These are phyloP conservation scores for Jacana jacana DNA, from an alignment of 2,113 vertebrate genomes.

Conservation along the genomic window DNA sequence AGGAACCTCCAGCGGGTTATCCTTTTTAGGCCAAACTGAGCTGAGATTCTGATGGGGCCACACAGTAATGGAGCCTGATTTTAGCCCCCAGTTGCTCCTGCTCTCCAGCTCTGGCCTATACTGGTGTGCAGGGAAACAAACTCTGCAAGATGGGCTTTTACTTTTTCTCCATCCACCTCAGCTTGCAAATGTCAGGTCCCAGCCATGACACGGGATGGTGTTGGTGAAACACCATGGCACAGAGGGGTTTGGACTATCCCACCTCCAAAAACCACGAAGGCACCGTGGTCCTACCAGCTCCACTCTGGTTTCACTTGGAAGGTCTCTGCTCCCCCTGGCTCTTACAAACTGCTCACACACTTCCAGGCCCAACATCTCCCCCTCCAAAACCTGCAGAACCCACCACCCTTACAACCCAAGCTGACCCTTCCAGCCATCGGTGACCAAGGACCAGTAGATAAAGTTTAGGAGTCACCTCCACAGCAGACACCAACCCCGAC, in stretches of 20 bases:
- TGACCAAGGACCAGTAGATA: not conserved
- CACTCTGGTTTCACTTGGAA: not conserved
- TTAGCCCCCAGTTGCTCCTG: not conserved
- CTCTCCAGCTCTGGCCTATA: not conserved
- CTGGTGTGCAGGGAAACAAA: not conserved
- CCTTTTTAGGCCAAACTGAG: not conserved
- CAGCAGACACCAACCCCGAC: not conserved
- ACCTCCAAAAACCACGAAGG: not conserved
- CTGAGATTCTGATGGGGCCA: not conserved
- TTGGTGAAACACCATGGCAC: not conserved
- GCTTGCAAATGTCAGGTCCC: not conserved
- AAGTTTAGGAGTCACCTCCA: not conserved
- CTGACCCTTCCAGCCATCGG: not conserved
- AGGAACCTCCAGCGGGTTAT: not conserved
- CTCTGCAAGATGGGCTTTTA: not conserved
- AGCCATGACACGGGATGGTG: rapidly evolving
- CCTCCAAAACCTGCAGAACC: not conserved
- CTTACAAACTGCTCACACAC: not conserved
- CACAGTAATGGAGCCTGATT: rapidly evolving
- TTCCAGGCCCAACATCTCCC: not conserved
- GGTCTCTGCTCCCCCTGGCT: not conserved
- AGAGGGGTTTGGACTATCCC: not conserved
- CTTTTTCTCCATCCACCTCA: rapidly evolving
- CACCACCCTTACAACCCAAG: not conserved
- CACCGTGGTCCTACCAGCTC: not conserved